These are phyloP conservation scores for Phallusia fumigata DNA, from an alignment of 23 tunicate species.

Conservation along the genomic window DNA sequence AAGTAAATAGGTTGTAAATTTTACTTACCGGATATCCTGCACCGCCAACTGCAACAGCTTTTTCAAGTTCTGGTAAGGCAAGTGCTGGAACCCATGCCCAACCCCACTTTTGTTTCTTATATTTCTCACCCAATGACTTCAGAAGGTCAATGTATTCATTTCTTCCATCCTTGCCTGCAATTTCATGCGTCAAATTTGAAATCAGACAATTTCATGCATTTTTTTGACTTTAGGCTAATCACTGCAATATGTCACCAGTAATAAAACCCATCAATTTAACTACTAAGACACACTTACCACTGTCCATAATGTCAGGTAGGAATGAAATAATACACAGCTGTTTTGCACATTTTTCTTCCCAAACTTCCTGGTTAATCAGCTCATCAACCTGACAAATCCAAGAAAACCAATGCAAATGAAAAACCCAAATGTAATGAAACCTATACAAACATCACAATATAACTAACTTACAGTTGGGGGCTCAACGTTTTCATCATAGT, in stretches of 20 bases:
- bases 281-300: slow-evolving; percentile 31
- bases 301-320: slow-evolving; percentile 82
- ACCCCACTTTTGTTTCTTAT: slow-evolving; percentile 97
- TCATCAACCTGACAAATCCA: slow-evolving; percentile 64
- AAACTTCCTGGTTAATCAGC: slow-evolving; percentile 46
- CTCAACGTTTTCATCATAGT: slow-evolving; percentile 84
- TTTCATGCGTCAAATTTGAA: too few relatives aligned
- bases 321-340: slow-evolving; percentile 87
- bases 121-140: slow-evolving; percentile 64
- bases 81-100: slow-evolving; percentile 90
- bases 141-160: slow-evolving; percentile 69
- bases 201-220: too few relatives aligned
- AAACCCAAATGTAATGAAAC: background rate
- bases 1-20: background rate
- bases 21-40: slow-evolving; percentile 84
- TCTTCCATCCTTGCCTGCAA: slow-evolving; percentile 77
- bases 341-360: slow-evolving; percentile 69
- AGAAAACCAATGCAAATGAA: background rate
- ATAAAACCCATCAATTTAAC: too few relatives aligned
- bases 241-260: too few relatives aligned
- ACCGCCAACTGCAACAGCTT: slow-evolving; percentile 74
- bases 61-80: slow-evolving; percentile 72
- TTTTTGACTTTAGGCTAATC: too few relatives aligned
- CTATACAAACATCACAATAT: background rate
- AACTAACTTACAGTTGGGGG: slow-evolving; percentile 82